Evolutionary conservation across 2,113 vertebrate species (phyloP).

Genomic region (Oenanthe melanoleuca): DNA sequence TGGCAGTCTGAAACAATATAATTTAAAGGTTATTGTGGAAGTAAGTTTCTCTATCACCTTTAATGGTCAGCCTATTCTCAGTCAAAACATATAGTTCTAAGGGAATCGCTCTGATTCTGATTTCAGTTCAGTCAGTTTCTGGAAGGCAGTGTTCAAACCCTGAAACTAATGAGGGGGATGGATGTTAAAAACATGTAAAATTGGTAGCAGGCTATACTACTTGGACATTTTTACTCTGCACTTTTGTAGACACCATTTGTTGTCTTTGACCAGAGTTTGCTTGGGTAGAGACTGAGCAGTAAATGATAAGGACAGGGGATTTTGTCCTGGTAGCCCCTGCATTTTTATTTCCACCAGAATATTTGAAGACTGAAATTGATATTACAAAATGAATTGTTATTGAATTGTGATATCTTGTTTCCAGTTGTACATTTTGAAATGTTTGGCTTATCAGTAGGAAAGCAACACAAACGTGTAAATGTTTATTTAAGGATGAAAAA

Average conservation of each 20-base stretch:
- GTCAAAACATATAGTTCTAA: background rate
- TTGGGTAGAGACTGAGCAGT: background rate
- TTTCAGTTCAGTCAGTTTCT: background rate
- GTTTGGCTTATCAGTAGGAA: background rate
- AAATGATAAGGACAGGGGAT: background rate
- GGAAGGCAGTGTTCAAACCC: background rate
- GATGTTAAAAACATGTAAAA: background rate
- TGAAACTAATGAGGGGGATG: background rate
- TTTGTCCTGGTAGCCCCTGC: background rate
- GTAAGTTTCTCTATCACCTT: background rate
- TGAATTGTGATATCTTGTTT: constrained; percentile 11
- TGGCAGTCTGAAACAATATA: background rate
- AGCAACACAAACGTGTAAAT: background rate
- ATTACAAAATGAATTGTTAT: background rate
- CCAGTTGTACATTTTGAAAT: background rate
- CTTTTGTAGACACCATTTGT: background rate
- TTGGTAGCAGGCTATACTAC: background rate
- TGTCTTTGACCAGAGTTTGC: background rate
- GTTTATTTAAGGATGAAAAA: background rate
- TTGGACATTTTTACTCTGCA: background rate
- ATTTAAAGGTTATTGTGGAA: constrained; percentile 26
- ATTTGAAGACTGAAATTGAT: background rate
- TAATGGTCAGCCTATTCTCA: background rate
- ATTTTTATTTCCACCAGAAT: background rate
- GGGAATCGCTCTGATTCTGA: background rate